These are phyloP conservation scores for Antedon mediterranea DNA, from an alignment of 53 echinoderm and acorn worm species.

Conservation along the genomic window DNA sequence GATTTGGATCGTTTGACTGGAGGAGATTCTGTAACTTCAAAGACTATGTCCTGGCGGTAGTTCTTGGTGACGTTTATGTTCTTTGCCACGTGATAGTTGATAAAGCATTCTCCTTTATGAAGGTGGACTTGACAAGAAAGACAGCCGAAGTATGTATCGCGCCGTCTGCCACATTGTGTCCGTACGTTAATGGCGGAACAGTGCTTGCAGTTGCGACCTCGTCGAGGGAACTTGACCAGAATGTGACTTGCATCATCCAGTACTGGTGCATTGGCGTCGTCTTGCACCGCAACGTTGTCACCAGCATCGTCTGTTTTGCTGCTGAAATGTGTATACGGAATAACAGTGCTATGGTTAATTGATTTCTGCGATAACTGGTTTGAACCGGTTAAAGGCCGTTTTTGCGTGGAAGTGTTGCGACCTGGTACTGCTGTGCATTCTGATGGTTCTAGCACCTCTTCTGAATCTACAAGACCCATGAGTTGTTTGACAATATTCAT, in stretches of 20 bases:
- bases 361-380: background rate
- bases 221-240: slow-evolving; percentile 31
- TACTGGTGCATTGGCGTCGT: background rate
- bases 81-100: slow-evolving; percentile 17
- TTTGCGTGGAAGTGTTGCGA: background rate
- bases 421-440: slow-evolving; percentile 27
- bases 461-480: background rate
- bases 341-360: background rate
- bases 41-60: background rate
- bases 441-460: background rate
- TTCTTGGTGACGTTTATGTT: slow-evolving; percentile 11
- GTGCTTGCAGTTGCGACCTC: slow-evolving; percentile 35
- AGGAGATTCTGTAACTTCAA: background rate
- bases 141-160: slow-evolving; percentile 36
- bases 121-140: slow-evolving; percentile 15
- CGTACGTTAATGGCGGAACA: slow-evolving; percentile 13
- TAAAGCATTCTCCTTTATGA: slow-evolving; percentile 24
- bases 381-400: background rate
- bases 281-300: background rate
- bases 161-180: slow-evolving; percentile 23
- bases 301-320: background rate
- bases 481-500: background rate
- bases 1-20: background rate
- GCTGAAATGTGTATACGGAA: background rate
- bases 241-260: slow-evolving; percentile 7